Evolutionary conservation across 2,888 invertebrate genomes (phyloP), one percentile per base, ranked within the genome.

Genomic region (Epicampocera succincta): DNA sequence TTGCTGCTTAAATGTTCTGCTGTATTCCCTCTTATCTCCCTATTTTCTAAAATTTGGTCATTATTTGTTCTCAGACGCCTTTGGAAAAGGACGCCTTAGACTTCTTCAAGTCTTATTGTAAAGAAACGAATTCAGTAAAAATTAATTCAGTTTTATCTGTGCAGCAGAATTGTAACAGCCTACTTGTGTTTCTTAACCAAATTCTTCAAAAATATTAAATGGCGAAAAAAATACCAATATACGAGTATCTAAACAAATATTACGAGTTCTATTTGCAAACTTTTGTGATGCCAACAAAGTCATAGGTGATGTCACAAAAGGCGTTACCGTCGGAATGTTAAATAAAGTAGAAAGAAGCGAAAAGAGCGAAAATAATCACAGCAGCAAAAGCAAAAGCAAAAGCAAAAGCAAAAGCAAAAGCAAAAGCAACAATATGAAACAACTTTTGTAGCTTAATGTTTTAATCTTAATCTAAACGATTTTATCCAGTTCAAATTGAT

Each of bases 401-500:
- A 19, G 13, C 29, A 66, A 13, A 8, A 29, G 29, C 42, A 80
- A 68, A n/a, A n/a, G n/a, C n/a, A 61, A 15, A 19, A 19, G 13
- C 29, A 66, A 13, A 8, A 29, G 29, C 42, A 80, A 68, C 66
- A 76, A 72, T 33, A 68, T 65, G 58, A 60, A 48, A 69, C 52
- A 66, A 65, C 69, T 65, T 78, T 74, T 48, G 65, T 77, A 74
- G 71, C 65, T 78, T 78, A 79, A 72, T 79, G 83, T 84, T 85
- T 84, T 84, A 84, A 85, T 85, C 85, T 83, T 71, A 84, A 83
- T 83, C 84, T 83, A 83, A 85, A 84, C 80, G 85, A 85, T 85
- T 85, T 84, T 84, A 85, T 85, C 84, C 83, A 81, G 80, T 77
- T 84, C 80, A 85, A 85, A 85, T 85, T 85, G 85, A 85, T 85